phyloP scores from a whole-genome alignment of 2,113 vertebrate genomes.

The Gadus macrocephalus region DNA sequence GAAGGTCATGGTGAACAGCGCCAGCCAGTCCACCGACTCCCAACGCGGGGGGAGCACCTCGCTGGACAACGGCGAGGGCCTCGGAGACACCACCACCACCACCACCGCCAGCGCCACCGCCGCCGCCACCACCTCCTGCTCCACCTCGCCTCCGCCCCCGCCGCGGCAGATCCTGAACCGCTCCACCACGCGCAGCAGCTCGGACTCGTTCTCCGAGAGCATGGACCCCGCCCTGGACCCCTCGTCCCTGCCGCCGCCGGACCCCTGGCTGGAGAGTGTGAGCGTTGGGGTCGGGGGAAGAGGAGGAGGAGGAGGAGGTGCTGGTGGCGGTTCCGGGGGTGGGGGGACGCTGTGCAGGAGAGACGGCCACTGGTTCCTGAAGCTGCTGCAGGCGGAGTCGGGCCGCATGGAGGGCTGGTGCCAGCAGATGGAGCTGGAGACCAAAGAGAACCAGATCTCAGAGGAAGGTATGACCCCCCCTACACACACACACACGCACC shows the following conservation, averaged over 20 bases:
- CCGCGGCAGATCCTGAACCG: conserved; percentile 85
- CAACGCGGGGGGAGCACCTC: conserved; percentile 68
- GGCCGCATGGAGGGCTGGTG: conserved; percentile 98
- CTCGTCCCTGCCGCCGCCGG: conserved; percentile 92
- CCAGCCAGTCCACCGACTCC: conserved; percentile 81
- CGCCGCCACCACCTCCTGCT: conserved; percentile 46
- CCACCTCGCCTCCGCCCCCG: conserved; percentile 63
- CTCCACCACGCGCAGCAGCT: conserved; percentile 88
- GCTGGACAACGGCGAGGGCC: conserved; percentile 76
- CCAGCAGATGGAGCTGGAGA: conserved; percentile 98
- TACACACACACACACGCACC: too few species aligned
- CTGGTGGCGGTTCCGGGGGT: conserved; percentile 51
- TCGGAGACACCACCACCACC: conserved; percentile 64
- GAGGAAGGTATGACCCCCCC: conserved; percentile 83
- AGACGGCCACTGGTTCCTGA: conserved; percentile 97
- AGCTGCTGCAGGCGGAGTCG: conserved; percentile 94
- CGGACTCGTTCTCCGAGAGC: conserved; percentile 95
- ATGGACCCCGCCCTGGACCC: conserved; percentile 92
- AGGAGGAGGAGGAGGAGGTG: conserved; percentile 45
- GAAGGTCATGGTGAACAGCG: conserved; percentile 73
- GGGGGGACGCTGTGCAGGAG: conserved; percentile 81
- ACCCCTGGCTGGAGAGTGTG: conserved; percentile 93
- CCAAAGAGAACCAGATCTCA: conserved; percentile 94
- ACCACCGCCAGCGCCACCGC: conserved; percentile 49
- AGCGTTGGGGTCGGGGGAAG: conserved; percentile 60